Evolutionary conservation across 2,888 invertebrate genomes (phyloP), one percentile per base, ranked within the genome.

Genomic region (Orthosia incerta): DNA sequence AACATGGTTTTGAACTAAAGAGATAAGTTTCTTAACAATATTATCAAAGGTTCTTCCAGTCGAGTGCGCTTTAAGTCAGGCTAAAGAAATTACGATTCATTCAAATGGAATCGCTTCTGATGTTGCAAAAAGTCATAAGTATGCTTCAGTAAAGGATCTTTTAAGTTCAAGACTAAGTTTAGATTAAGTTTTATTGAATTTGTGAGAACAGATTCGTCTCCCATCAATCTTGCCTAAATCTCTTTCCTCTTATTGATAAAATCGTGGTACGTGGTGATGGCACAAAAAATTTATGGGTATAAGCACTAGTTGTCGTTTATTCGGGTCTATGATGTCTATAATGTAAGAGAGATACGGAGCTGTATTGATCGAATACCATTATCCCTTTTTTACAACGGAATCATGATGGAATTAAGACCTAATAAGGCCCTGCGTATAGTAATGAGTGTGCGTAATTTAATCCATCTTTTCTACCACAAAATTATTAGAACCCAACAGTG

Each of bases 101-200:
- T 82, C 68, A 74, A 81, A 71, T 64, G 18, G 50, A 82, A 66
- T 63, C 31, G 63, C 65, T 75, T 53, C 48, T 66, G 70, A 77
- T 66, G 66, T 63, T 62, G 61, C 61, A 62, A 62, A 71, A 79
- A 71, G 67, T 69, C 56, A 60, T 60, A 57, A 66, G 76, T 48
- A 63, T 5, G 13, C 46, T 57, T 53, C 64, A 66, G 68, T 46
- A 50, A 57, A 56, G 9, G 31, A 51, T 31, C n/a, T 71, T 60
- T 23, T 7, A 39, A 51, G 18, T 72, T 74, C 11, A 18, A 61
- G 20, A n/a, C 50, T 18, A 56, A 78, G 64, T 60, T 78, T 18
- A 4, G 2, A 53, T 60, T 26, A 39, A 67, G 23, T 79, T 60
- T 62, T 50, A 67, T 79, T 79, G 46, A 45, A 79, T 56, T 68